These are phyloP conservation scores for Petrocephalus zakoni DNA, from an alignment of 2,113 vertebrate genomes.

Conservation along the genomic window DNA sequence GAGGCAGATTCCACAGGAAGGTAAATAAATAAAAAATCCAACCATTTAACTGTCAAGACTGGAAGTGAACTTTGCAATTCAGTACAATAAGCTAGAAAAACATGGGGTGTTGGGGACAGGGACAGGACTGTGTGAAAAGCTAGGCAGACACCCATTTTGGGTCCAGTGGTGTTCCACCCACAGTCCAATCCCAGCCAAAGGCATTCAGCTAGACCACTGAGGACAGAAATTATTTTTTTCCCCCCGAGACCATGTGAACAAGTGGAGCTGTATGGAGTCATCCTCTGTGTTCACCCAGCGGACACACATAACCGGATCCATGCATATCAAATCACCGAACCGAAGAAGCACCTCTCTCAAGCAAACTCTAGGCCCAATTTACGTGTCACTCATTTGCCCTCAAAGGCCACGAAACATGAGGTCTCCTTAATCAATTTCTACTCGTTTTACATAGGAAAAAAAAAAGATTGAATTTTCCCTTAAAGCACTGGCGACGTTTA, in stretches of 20 bases:
- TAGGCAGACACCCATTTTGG: background rate
- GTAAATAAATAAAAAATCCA: background rate
- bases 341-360: background rate
- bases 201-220: background rate
- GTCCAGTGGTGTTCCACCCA: background rate
- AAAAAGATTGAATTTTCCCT: slow-evolving; percentile 1
- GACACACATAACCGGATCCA: background rate
- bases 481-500: background rate
- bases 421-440: slow-evolving; percentile 11
- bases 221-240: slow-evolving; percentile 10
- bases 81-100: background rate
- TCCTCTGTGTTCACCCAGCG: slow-evolving; percentile 1
- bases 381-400: background rate
- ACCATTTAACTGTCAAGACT: slow-evolving; percentile 4
- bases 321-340: slow-evolving; percentile 8
- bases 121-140: background rate
- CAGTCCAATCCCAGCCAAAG: background rate
- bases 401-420: slow-evolving; percentile 7
- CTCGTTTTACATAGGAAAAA: background rate
- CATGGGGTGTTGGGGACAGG: background rate
- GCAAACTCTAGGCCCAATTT: background rate
- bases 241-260: background rate
- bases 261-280: background rate
- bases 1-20: background rate
- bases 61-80: background rate